Conservation (phyloP, 2,888 invertebrate genomes). For the Heterodera filipjevi region DNA sequence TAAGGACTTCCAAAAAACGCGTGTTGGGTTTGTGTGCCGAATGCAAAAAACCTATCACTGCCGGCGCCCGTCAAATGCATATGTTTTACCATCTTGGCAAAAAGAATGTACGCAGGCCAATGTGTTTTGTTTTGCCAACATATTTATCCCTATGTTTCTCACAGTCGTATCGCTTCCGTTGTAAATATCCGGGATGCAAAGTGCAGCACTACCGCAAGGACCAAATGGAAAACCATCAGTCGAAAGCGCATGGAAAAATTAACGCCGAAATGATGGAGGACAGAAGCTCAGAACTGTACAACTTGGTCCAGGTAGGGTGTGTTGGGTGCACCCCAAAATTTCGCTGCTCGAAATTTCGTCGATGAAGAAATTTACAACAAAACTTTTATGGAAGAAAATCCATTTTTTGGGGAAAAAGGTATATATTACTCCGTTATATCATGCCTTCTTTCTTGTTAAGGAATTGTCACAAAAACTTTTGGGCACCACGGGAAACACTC, state of each 20-base stretch:
- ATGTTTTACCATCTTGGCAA: slow-evolving; percentile 61
- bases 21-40: slow-evolving; percentile 61
- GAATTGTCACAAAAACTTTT: slow-evolving; percentile 61
- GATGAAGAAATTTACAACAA: too few relatives aligned
- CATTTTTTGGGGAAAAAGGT: background rate
- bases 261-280: slow-evolving; percentile 64
- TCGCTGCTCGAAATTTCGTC: too few relatives aligned
- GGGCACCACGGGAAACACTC: slow-evolving; percentile 60
- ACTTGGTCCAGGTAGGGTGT: slow-evolving; percentile 49
- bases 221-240: slow-evolving; percentile 64
- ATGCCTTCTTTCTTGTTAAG: slow-evolving; percentile 11
- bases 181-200: slow-evolving; percentile 55
- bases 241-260: slow-evolving; percentile 60
- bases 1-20: slow-evolving; percentile 49
- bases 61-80: slow-evolving; percentile 64
- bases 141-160: slow-evolving; percentile 36
- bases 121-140: too few relatives aligned
- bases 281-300: slow-evolving; percentile 55
- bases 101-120: slow-evolving; percentile 50
- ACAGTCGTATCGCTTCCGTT: slow-evolving; percentile 61
- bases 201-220: slow-evolving; percentile 63
- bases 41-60: slow-evolving; percentile 62
- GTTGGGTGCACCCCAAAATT: too few relatives aligned
- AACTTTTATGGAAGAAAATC: too few relatives aligned
- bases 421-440: too few relatives aligned